phyloP scores from a whole-genome alignment of 2,888 invertebrate genomes.

The Mythimna lalbum region DNA sequence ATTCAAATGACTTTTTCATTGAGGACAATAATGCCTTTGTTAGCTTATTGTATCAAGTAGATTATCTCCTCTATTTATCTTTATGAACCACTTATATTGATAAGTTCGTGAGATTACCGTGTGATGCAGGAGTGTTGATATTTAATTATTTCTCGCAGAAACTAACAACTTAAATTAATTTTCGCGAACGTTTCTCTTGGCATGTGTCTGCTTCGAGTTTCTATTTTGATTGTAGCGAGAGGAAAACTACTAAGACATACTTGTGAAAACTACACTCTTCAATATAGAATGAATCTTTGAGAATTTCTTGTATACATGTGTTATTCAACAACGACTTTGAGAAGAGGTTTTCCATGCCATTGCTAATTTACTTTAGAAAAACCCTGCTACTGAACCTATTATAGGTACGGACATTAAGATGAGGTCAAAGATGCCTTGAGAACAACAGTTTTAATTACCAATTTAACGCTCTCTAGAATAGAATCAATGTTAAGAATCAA shows the following conservation, averaged over 20 bases:
- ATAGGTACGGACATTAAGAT: too few species aligned
- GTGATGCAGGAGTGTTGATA: conserved; percentile 63
- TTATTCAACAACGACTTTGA: neutral
- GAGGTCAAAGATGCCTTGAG: too few species aligned
- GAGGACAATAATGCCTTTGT: conserved; percentile 38
- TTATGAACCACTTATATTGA: conserved; percentile 38
- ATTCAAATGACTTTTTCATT: conserved; percentile 61
- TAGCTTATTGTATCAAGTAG: conserved; percentile 35
- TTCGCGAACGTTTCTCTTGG: conserved; percentile 65
- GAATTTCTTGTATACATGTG: neutral
- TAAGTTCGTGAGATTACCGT: conserved; percentile 34
- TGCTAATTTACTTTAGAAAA: too few species aligned
- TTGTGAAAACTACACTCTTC: neutral
- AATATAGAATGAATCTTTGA: neutral
- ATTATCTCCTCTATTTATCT: conserved; percentile 26
- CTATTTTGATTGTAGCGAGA: conserved; percentile 37
- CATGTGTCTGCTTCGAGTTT: conserved; percentile 54
- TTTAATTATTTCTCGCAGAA: conserved; percentile 69
- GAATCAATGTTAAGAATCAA: too few species aligned
- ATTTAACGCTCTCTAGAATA: too few species aligned
- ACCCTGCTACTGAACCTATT: too few species aligned
- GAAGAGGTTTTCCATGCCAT: neutral
- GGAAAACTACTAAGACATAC: conserved; percentile 25
- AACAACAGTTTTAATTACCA: too few species aligned
- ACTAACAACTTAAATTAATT: conserved; percentile 77